A percentile compares a stretch with the other conserved stretches of the same genome.
Conservation (phyloP, 2,113 vertebrate species). For the Spheniscus mendiculus region DNA sequence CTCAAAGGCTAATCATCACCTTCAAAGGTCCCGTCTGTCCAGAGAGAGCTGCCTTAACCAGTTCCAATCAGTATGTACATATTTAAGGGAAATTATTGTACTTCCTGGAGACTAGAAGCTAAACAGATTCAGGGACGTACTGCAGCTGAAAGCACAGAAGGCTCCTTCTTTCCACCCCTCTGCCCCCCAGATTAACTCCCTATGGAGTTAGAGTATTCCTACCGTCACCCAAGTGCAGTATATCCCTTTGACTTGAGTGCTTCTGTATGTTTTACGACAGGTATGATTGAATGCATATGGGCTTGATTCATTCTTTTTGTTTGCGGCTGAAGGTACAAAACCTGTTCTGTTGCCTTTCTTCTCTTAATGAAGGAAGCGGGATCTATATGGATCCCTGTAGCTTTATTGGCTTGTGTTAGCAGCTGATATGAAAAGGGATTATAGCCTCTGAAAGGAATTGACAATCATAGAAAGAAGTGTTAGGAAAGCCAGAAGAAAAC, state of each 20-base stretch:
- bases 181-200: not conserved
- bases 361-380: not conserved
- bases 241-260: not conserved
- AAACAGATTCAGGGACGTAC: not conserved
- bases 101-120: not conserved
- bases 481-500: not conserved
- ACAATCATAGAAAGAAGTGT: not conserved
- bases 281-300: not conserved
- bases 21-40: not conserved
- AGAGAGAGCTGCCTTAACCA: not conserved
- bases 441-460: not conserved
- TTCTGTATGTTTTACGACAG: not conserved
- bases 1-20: not conserved
- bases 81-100: not conserved
- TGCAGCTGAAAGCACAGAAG: not conserved
- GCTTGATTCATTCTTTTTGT: not conserved
- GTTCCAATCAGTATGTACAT: not conserved
- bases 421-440: conserved; percentile 28
- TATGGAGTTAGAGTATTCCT: not conserved
- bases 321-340: not conserved
- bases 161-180: not conserved
- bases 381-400: conserved; percentile 3
- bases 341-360: conserved; percentile 27
- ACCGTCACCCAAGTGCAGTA: not conserved
- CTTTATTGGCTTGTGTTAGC: conserved; percentile 15